phyloP scores from a whole-genome alignment of 2,113 vertebrate genomes.

The Anoura caudifer region DNA sequence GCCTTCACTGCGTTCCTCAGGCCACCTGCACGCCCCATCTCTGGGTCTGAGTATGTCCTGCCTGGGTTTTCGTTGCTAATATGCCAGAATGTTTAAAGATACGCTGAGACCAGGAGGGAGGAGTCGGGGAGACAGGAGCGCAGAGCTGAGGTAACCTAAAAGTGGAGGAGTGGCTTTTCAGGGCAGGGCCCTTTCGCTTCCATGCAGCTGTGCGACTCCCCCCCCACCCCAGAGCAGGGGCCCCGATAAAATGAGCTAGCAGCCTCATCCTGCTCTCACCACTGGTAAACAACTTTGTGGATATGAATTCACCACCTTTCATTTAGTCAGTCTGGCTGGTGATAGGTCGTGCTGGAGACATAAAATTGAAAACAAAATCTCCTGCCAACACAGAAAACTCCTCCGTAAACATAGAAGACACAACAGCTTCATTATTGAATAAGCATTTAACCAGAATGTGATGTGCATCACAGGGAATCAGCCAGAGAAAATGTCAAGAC shows the following conservation, averaged over 20 bases:
- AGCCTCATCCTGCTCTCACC: background rate
- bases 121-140: background rate
- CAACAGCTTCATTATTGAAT: background rate
- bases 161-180: background rate
- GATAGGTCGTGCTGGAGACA: background rate
- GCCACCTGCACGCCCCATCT: background rate
- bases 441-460: background rate
- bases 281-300: background rate
- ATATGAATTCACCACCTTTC: background rate
- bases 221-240: too few relatives aligned
- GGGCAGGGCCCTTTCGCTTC: background rate
- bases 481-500: background rate
- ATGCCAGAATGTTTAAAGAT: background rate
- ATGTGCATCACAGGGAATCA: background rate
- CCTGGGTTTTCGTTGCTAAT: too few relatives aligned
- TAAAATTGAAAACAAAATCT: background rate
- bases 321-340: background rate
- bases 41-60: background rate
- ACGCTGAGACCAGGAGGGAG: background rate
- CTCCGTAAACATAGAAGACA: background rate
- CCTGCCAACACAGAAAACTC: background rate
- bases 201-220: background rate
- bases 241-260: background rate
- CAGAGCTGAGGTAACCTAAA: background rate
- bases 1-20: background rate